These are phyloP conservation scores for Lissocephala sabroskyi DNA, from an alignment of 2,888 invertebrate genomes.

Conservation along the genomic window DNA sequence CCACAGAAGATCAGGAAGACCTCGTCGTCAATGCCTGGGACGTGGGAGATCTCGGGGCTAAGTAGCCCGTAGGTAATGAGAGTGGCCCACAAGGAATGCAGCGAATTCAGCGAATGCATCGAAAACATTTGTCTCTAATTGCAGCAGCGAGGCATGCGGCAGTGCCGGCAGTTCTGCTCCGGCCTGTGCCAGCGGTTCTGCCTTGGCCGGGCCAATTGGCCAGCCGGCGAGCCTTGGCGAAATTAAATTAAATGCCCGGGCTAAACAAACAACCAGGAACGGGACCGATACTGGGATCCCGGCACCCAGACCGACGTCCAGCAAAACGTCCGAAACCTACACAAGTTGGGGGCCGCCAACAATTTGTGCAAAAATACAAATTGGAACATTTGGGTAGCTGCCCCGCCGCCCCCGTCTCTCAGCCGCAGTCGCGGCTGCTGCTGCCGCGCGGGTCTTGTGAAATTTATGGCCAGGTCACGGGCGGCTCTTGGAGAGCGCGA, in stretches of 20 bases:
- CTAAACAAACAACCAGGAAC: constrained; percentile 33
- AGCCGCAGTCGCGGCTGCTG: constrained; percentile 9
- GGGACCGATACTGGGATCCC: neutral
- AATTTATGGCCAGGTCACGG: constrained; percentile 62
- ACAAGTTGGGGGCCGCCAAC: constrained; percentile 31
- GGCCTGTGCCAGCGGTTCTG: neutral
- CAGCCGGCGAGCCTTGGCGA: constrained; percentile 31
- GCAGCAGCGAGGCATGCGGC: constrained; percentile 36
- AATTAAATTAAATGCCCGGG: constrained; percentile 65
- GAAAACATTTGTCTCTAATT: constrained; percentile 67
- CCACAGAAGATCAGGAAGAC: constrained; percentile 22
- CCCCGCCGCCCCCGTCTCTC: too few relatives aligned
- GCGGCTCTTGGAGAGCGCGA: constrained; percentile 27
- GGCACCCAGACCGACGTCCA: too few relatives aligned
- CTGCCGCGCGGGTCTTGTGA: constrained; percentile 41
- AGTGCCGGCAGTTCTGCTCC: neutral
- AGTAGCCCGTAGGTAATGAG: constrained; percentile 30
- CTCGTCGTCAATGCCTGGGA: too few relatives aligned
- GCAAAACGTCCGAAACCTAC: too few relatives aligned
- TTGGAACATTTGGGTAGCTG: constrained; percentile 59
- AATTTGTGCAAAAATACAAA: constrained; percentile 65
- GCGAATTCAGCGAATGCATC: too few relatives aligned
- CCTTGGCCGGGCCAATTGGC: constrained; percentile 45
- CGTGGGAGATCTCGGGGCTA: constrained; percentile 27
- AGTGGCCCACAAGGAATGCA: constrained; percentile 42